phyloP scores from a whole-genome alignment of 2,888 invertebrate species.

The Homarus gammarus region DNA sequence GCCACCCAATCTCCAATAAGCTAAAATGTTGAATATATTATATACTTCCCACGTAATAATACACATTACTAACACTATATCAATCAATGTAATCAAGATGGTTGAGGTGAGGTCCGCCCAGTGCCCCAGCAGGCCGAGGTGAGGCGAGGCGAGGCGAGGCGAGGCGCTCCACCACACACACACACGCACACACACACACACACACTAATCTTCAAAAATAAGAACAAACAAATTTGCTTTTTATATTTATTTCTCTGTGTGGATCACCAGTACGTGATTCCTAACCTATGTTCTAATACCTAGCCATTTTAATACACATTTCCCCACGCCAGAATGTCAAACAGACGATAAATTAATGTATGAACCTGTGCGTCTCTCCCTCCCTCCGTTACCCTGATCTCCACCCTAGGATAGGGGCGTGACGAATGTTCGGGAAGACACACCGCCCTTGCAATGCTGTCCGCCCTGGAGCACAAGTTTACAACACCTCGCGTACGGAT shows the following conservation, averaged over 20 bases:
- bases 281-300: conserved; percentile 41
- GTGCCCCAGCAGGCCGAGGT: conserved; percentile 4
- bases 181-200: no score
- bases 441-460: not conserved
- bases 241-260: conserved; percentile 32
- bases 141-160: no score
- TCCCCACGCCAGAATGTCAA: conserved; percentile 33
- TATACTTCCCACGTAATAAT: conserved; percentile 43
- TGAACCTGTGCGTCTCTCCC: conserved; percentile 1
- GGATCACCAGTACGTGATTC: conserved; percentile 29
- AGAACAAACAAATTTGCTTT: no score
- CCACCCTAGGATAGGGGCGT: conserved; percentile 21
- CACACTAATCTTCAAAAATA: no score
- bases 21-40: conserved; percentile 45
- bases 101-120: not conserved
- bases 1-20: conserved; percentile 45
- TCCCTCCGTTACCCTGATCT: conserved; percentile 4
- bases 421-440: not conserved
- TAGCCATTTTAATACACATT: conserved; percentile 37
- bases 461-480: not conserved
- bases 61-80: conserved; percentile 56
- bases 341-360: conserved; percentile 25
- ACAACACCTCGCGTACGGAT: conserved; percentile 1
- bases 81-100: conserved; percentile 59
- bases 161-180: no score